phyloP scores from a whole-genome alignment of 2,888 invertebrate species.

The Patella caerulea region DNA sequence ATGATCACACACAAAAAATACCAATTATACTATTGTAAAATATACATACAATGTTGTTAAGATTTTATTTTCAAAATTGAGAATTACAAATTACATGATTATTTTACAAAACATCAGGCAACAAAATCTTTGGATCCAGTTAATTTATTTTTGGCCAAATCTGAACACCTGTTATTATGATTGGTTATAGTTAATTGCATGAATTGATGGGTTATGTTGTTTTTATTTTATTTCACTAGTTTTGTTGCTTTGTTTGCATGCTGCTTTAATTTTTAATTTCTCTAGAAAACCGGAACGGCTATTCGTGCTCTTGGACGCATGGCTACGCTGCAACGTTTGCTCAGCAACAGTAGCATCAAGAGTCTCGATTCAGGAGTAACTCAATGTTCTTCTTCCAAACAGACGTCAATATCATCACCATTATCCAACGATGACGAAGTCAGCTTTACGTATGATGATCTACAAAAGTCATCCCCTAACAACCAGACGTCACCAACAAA shows the following conservation, averaged over 20 bases:
- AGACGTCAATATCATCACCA: conserved; percentile 17
- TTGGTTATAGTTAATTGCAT: background rate
- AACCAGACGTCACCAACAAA: too few species aligned
- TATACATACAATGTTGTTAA: too few species aligned
- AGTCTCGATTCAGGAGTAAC: conserved; percentile 4
- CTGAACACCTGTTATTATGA: background rate
- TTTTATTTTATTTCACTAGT: background rate
- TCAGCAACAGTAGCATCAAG: conserved; percentile 20
- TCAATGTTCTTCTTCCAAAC: conserved; percentile 12
- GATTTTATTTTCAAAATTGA: too few species aligned
- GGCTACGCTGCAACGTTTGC: conserved; percentile 68
- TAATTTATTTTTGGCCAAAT: too few species aligned
- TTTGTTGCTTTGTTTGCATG: conserved; percentile 10
- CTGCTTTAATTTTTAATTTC: background rate
- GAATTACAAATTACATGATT: too few species aligned
- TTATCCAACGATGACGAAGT: background rate
- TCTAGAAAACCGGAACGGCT: conserved; percentile 87
- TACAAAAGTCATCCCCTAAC: too few species aligned
- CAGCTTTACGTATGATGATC: background rate
- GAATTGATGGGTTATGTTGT: background rate
- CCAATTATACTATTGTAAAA: too few species aligned
- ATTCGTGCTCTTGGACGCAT: conserved; percentile 88
- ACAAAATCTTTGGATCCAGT: too few species aligned
- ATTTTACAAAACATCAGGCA: too few species aligned
- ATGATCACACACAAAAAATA: too few species aligned